These are phyloP conservation scores for Rhynchonycteris naso DNA, from an alignment of 2,797 vertebrate species.

Conservation along the genomic window DNA sequence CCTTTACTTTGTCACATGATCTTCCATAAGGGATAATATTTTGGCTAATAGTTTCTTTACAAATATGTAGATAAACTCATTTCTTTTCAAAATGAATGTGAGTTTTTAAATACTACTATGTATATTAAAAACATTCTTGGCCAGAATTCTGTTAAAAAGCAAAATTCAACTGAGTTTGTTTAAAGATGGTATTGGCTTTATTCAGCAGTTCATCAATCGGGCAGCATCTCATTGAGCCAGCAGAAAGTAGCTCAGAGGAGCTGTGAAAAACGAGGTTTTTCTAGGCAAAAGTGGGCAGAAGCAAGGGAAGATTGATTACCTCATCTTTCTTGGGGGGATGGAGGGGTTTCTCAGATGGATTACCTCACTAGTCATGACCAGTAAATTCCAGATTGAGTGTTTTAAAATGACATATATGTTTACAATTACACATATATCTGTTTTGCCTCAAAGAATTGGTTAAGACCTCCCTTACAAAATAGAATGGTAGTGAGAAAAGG, in stretches of 20 bases:
- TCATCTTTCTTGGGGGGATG: neutral
- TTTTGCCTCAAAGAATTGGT: neutral
- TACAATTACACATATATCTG: neutral
- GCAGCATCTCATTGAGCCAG: neutral
- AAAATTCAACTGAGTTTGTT: neutral
- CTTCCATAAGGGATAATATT: neutral
- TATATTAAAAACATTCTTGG: neutral
- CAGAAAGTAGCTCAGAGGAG: neutral
- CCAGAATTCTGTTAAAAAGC: neutral
- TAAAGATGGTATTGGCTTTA: neutral
- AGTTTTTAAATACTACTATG: slow-evolving; percentile 10
- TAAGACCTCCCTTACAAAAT: neutral
- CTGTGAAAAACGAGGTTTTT: neutral
- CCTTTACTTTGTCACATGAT: neutral
- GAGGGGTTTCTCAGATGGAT: neutral
- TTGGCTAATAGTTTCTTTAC: neutral
- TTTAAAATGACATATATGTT: neutral
- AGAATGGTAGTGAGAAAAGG: neutral
- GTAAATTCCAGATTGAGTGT: neutral
- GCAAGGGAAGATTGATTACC: neutral
- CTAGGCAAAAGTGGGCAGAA: neutral
- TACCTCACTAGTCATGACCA: neutral
- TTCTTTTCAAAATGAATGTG: neutral
- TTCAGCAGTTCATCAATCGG: neutral
- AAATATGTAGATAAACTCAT: neutral